A percentile compares a stretch with the other conserved stretches of the same genome.
phyloP scores from a whole-genome alignment of 2,113 vertebrate genomes.

The Hypanus sabinus region DNA sequence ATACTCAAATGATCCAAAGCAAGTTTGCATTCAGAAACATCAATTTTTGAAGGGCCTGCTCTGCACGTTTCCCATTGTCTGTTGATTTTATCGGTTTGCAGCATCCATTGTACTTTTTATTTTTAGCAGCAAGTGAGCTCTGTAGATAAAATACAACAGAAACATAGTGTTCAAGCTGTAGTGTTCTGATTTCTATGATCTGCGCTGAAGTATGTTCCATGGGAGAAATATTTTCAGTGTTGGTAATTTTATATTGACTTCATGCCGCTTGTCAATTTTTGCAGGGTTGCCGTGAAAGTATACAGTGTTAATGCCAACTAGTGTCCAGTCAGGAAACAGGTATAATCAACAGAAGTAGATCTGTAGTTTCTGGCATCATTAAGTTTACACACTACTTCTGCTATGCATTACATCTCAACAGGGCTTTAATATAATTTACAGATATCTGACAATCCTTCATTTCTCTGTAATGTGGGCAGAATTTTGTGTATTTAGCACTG shows the following conservation, averaged over 20 bases:
- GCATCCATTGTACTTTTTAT: neutral
- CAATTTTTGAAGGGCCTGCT: neutral
- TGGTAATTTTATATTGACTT: conserved; percentile 18
- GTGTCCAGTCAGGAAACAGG: neutral
- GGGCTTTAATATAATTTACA: neutral
- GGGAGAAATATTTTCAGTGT: neutral
- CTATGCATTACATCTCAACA: neutral
- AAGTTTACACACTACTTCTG: conserved; percentile 7
- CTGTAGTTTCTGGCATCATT: neutral
- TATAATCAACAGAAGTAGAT: neutral
- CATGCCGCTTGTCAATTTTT: neutral
- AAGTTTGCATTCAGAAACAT: neutral
- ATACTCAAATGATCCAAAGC: no score
- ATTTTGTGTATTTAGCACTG: neutral
- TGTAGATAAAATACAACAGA: neutral
- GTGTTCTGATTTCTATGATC: neutral
- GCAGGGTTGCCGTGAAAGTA: neutral
- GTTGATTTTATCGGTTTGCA: neutral
- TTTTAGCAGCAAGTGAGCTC: neutral
- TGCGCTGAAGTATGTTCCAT: neutral
- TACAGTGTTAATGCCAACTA: neutral
- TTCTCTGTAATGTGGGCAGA: neutral
- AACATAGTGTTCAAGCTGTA: neutral
- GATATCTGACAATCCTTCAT: conserved; percentile 5
- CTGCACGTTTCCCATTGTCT: neutral